Evolutionary conservation across 2,888 invertebrate species (phyloP), one percentile per base, ranked within the genome.

Genomic region (Pilophorus perplexus): DNA sequence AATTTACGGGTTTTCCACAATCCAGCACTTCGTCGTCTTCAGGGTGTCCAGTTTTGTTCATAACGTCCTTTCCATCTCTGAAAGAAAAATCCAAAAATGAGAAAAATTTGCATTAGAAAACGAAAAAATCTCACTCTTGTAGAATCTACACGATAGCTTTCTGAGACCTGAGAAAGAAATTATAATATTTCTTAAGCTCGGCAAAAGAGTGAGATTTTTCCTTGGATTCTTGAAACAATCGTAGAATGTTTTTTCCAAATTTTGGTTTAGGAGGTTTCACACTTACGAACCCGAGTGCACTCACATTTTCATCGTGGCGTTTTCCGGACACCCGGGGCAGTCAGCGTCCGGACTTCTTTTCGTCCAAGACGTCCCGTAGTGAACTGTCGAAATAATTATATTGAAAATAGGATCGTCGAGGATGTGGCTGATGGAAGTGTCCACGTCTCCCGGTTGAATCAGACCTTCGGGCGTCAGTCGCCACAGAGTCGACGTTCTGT

Each of bases 1-100:
- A 89, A 78, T 93, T 92, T 1, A 89, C 90, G 64, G 89, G 85
- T 78, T 89, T 89, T 2, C 90, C 90, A 78, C 91, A 91, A 75
- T 90, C 89, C 73, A 90, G 80, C 70, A 84, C 81, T 74, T 88
- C 85, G 74, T 82, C 83, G 25, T 72, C 72, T 40, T 71, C 70
- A 5, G 70, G 62, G 20, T 62, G 48, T n/a, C 37, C 42, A 57
- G 67, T 68, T 33, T 60, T 52, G 4, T 70, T 68, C 64, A 71
- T 71, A 25, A 71, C 71, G 20, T 59, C 64, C 20, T 38, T 25
- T 10, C 52, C 64, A 27, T 52, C 64, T 25, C 64, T 64, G 22
- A 16, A 48, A 62, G 18, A 2, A 14, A 16, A 28, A 46, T 16
- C 5, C 6, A 55, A 37, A 28, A 5, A 27, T 28, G 37, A 28